phyloP scores from a whole-genome alignment of 2,888 invertebrate species.

The Exephanes ischioxanthus region DNA sequence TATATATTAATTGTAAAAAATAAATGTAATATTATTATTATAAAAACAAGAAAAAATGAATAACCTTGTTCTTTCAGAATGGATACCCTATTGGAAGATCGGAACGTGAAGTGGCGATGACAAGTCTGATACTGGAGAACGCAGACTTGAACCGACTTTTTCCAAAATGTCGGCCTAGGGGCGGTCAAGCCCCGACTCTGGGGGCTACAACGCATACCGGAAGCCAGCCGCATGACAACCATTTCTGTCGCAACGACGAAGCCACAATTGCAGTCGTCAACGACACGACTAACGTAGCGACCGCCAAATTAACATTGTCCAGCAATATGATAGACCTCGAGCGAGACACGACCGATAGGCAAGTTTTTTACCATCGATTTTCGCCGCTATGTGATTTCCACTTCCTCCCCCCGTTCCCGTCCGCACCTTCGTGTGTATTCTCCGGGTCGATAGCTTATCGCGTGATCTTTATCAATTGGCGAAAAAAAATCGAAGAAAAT shows the following conservation, averaged over 20 bases:
- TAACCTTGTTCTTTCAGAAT: slow-evolving; percentile 69
- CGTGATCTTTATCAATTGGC: neutral
- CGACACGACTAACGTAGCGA: slow-evolving; percentile 70
- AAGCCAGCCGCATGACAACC: slow-evolving; percentile 82
- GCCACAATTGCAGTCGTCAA: slow-evolving; percentile 72
- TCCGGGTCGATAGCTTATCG: neutral
- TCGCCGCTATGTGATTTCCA: neutral
- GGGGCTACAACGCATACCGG: slow-evolving; percentile 77
- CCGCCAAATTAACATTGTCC: slow-evolving; percentile 74
- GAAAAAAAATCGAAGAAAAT: slow-evolving; percentile 6
- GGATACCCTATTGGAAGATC: slow-evolving; percentile 79
- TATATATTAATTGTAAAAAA: too few relatives aligned
- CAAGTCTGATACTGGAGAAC: slow-evolving; percentile 85
- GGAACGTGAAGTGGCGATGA: slow-evolving; percentile 83
- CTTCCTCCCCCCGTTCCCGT: neutral
- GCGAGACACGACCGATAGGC: slow-evolving; percentile 83
- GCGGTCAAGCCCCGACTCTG: slow-evolving; percentile 81
- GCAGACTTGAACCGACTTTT: slow-evolving; percentile 84
- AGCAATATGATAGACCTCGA: slow-evolving; percentile 84
- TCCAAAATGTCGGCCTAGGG: slow-evolving; percentile 85
- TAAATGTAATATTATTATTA: too few relatives aligned
- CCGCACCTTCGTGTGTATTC: neutral
- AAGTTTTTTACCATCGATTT: slow-evolving; percentile 72
- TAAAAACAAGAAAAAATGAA: neutral
- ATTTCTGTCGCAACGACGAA: slow-evolving; percentile 67